Evolutionary conservation across 2,113 vertebrate species (phyloP), one percentile per base, ranked within the genome.

Genomic region (Galbula dea): DNA sequence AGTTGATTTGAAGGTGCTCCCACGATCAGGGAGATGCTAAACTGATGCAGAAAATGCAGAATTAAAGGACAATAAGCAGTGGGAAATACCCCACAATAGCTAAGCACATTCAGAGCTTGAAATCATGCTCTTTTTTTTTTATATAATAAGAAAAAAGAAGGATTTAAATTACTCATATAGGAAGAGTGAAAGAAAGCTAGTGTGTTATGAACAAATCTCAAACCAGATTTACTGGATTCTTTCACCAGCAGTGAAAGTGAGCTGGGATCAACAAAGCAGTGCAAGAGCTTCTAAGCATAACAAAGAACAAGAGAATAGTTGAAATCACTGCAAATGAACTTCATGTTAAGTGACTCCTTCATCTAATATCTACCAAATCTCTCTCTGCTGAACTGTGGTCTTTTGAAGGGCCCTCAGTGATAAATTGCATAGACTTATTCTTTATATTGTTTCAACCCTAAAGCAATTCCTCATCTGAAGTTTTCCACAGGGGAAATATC

Each of bases 51-150:
- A 76, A 61, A 73, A 57, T 9, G 14, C 26, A 71, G 55, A 74
- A 51, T 27, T 43, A 85, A 93, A 49, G 36, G 52, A 76, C 73
- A 88, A 26, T 5, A 34, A 29, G 5, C 68, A 30, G 8, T 15
- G 29, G 55, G 55, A 54, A 26, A 3, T 12, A 46, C 29, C 21
- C 32, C 32, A 9, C 29, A 30, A 16, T 0, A 83, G 51, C 51
- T 37, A 43, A 68, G 24, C 0, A 0, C 48, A 16, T 34, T 58
- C 17, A 9, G 24, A 1, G 3, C 23, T 63, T 1, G 4, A 52
- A 74, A 37, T 59, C 12, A 7, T 8, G 24, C 5, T 11, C 8
- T 5, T 19, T 48, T 55, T 75, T 84, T 57, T 23, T 6, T 12
- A 22, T 23, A 4, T 3, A 66, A 57, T 41, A 7, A 79, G 65